Evolutionary conservation across 1,140 invertebrate genomes (phyloP).

Genomic region (Hormaphis cornu): DNA sequence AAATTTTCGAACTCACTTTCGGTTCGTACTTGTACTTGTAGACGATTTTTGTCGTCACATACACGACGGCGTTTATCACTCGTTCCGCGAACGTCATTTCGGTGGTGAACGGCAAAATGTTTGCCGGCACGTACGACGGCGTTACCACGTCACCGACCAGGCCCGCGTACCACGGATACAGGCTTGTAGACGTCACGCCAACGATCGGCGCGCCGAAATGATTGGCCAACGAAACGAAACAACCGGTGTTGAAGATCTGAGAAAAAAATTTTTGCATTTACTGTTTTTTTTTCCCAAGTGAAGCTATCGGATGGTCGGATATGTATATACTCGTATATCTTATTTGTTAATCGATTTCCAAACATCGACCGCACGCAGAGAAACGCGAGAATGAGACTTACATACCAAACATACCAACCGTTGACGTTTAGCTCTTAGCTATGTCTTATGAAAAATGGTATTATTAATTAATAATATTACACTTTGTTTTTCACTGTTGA

Average conservation of each 20-base stretch:
- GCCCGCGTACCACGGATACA: slow-evolving; percentile 47
- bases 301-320: too few relatives aligned
- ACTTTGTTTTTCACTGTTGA: too few relatives aligned
- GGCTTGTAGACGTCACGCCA: slow-evolving; percentile 44
- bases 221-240: slow-evolving; percentile 39
- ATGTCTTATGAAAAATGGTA: too few relatives aligned
- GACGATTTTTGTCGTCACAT: not conserved
- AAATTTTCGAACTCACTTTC: not conserved
- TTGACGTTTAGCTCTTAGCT: too few relatives aligned
- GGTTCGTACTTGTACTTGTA: not conserved
- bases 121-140: slow-evolving; percentile 35
- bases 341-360: too few relatives aligned
- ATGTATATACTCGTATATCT: too few relatives aligned
- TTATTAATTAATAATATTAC: too few relatives aligned
- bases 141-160: slow-evolving; percentile 36
- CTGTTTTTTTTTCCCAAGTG: too few relatives aligned
- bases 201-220: slow-evolving; percentile 47
- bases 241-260: slow-evolving; percentile 38
- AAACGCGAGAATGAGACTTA: too few relatives aligned
- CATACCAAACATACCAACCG: too few relatives aligned
- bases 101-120: slow-evolving; percentile 7
- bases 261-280: too few relatives aligned
- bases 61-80: slow-evolving; percentile 19
- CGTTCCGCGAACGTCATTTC: slow-evolving; percentile 33
- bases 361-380: too few relatives aligned